Base-by-base conservation (phyloP, 2,797 vertebrate species). In the Tauraco hartlaubi region DNA sequence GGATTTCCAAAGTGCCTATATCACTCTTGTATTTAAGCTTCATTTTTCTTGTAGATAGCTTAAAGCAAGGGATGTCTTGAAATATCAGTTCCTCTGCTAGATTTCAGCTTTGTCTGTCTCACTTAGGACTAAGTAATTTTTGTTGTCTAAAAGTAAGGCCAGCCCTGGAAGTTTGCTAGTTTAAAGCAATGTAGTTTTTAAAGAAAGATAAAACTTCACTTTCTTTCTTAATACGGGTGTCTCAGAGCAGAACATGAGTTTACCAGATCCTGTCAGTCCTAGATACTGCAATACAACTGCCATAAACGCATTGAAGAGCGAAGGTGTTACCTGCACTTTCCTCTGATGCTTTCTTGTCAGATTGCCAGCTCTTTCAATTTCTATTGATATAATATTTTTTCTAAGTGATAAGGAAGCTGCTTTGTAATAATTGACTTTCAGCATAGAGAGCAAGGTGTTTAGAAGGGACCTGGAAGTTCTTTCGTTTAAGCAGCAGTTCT, bases 1-100 rank as follows among this genome's bases (percentile, higher is more conserved):
- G 44, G 37, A 63, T 84, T 90, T 96, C 73, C 82, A 23, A 85
- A 88, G 44, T 73, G 44, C 52, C 49, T 77, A 15, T 46, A 81
- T 90, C 71, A 72, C 20, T 91, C 41, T 52, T 59, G 41, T 22
- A 46, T 85, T 94, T 88, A 94, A 86, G 49, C 21, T 84, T 87
- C 49, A 88, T 95, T 94, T 96, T 95, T 94, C 77, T 90, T 85
- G 44, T 55, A 95, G 74, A 76, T 75, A 86, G 88, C 94, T 95
- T 95, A 81, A 94, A 97, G 88, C 64, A 90, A 83, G 73, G 69
- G 55, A 73, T 61, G 44, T 78, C 80, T 92, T 96, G 67, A 97
- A 94, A 91, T 69, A 94, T 18, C 17, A 74, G 51, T 23, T 78
- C 67, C 95, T 74, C 35, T 63, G 31, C 59, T 86, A 69, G 66